A percentile compares a stretch with the other conserved stretches of the same genome.
These are phyloP conservation scores for Nymphalis c-album DNA, from an alignment of 2,888 invertebrate species.

Conservation along the genomic window DNA sequence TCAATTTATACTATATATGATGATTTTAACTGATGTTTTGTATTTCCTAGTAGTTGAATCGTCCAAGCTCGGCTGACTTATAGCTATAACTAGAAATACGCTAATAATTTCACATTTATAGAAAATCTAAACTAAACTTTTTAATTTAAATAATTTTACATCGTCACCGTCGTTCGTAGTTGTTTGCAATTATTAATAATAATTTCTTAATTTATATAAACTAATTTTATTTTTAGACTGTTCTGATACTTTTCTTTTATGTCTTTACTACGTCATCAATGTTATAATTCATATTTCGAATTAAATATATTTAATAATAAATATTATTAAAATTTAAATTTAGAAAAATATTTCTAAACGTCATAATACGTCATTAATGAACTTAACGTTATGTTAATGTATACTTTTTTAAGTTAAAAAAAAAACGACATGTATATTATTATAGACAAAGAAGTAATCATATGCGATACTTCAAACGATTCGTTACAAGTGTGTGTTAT, in stretches of 20 bases:
- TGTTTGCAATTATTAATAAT: not conserved
- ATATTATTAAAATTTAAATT: too few species aligned
- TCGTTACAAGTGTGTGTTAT: conserved; percentile 4
- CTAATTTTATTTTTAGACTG: too few species aligned
- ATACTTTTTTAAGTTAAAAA: not conserved
- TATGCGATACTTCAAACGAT: not conserved
- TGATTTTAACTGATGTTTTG: conserved; percentile 3
- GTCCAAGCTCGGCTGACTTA: not conserved
- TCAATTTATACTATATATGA: not conserved
- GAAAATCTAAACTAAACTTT: not conserved
- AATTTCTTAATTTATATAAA: not conserved
- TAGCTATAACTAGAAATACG: not conserved
- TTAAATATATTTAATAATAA: too few species aligned
- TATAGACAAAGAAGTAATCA: conserved; percentile 13
- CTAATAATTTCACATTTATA: not conserved
- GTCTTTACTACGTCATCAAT: too few species aligned
- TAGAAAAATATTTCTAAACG: too few species aligned
- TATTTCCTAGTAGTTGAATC: conserved; percentile 3
- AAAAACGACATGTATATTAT: not conserved
- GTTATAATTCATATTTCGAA: too few species aligned
- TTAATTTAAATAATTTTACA: not conserved
- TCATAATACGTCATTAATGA: too few species aligned
- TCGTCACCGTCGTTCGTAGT: not conserved
- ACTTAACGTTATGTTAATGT: not conserved
- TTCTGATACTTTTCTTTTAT: too few species aligned